Evolutionary conservation across 2,797 vertebrate species (phyloP), one percentile per base, ranked within the genome.

Genomic region (Chromobotia macracanthus): DNA sequence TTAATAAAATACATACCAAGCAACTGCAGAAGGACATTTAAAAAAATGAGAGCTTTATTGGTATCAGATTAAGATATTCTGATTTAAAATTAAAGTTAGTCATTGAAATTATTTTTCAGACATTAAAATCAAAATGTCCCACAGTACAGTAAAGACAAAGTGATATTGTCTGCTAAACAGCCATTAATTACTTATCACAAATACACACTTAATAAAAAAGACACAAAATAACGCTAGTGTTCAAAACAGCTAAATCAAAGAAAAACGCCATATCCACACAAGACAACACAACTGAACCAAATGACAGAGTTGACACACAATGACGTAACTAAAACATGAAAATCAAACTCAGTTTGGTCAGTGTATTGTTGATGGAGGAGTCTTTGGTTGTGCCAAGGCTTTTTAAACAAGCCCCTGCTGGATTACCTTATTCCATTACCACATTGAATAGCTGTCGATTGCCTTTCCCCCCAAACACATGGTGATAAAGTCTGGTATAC

Each of bases 1-100:
- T 44, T 1, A 13, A 61, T 10, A 23, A 10, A 28, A 41, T 25
- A 63, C 12, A 28, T 11, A 61, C 44, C 41, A 21, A 51, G 25
- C 48, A 50, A 70, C 0, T 7, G 13, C 5, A 58, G 55, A 72
- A 38, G 12, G 13, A 28, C 46, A 80, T 81, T 66, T 41, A 70
- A 82, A 84, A 38, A 83, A n/a, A n/a, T n/a, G n/a, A n/a, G 60
- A 80, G 63, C 75, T 85, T 88, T 88, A 88, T 86, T 87, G 75
- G 84, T 64, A 76, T 79, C 72, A 84, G 79, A 79, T 81, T 78
- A 23, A 81, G 84, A 80, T 79, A 83, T 75, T 74, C 71, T 72
- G 61, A 65, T 50, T 68, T 38, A 19, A 72, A 19, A 31, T 46
- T 0, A 1, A 16, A 1, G 28, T n/a, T n/a, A n/a, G n/a, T n/a